Base-by-base conservation (phyloP, 2,888 invertebrate species). In the Tortrix viridana region DNA sequence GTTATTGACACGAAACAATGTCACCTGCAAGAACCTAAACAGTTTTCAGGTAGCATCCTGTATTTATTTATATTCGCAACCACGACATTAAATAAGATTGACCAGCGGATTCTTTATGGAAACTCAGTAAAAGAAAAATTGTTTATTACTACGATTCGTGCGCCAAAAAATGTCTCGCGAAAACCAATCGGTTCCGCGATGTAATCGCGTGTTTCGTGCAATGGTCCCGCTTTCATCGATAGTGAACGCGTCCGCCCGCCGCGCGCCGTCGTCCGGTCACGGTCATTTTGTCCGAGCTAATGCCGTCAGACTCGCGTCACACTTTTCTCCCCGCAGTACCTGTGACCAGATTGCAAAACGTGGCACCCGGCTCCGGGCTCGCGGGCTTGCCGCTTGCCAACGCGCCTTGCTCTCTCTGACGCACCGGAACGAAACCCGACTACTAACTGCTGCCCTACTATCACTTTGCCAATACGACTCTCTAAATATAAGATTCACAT, bases 371-470 rank as follows among this genome's bases (percentile, higher is more conserved):
- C 65, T 57, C 65, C 50, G 58, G 65, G 66, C 60, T 55, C 58
- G 66, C 68, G 64, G 66, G 62, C 67, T 7, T 71, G 70, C 74
- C 65, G 68, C 72, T 68, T 73, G 74, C 75, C 77, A 74, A 71
- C 69, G 72, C 73, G 71, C 75, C 73, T 49, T 72, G 71, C 82
- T 82, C 82, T 82, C 81, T 84, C 81, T 79, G 76, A 77, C 81
- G 75, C 80, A 73, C 80, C 84, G 80, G 80, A 85, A 81, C 81
- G 79, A 79, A 80, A 83, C 76, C 76, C 76, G 80, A 78, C 76
- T 79, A 74, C 77, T 74, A 78, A 77, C 77, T 71, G 73, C 72
- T 86, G 90, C 81, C 88, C 89, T 89, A 89, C 89, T 89, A 88
- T 89, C 87, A 86, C 89, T 88, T 82, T 68, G 73, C 79, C 74